Percentiles rank a stretch among this genome's conserved stretches.
These are phyloP conservation scores for Agonum fuliginosum DNA, from an alignment of 2,888 invertebrate species.

Conservation along the genomic window DNA sequence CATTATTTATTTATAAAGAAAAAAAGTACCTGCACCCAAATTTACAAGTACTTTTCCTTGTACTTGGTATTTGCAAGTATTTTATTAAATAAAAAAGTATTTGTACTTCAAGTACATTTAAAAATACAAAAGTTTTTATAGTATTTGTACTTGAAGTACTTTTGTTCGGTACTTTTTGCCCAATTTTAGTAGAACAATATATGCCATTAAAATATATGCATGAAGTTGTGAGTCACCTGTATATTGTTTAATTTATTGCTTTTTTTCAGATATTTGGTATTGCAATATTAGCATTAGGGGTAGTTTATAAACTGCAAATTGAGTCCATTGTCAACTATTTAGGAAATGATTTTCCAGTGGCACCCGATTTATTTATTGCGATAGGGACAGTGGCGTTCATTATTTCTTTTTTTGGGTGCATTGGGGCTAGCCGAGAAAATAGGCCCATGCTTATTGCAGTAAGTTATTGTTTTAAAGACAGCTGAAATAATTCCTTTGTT, in stretches of 20 bases:
- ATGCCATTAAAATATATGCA: no score
- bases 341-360: conserved; percentile 58
- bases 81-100: no score
- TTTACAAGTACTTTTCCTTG: no score
- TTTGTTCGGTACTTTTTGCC: no score
- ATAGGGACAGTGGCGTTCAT: conserved; percentile 59
- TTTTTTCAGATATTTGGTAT: conserved; percentile 60
- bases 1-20: no score
- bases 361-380: conserved; percentile 61
- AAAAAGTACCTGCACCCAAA: no score
- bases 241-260: background rate
- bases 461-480: conserved; percentile 16
- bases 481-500: no score
- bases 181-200: no score
- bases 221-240: background rate
- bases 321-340: conserved; percentile 59
- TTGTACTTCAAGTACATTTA: no score
- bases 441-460: conserved; percentile 56
- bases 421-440: conserved; percentile 60
- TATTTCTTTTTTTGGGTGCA: conserved; percentile 61
- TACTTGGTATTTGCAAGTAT: no score
- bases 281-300: conserved; percentile 56
- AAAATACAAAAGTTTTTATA: no score
- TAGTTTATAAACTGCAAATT: conserved; percentile 60
- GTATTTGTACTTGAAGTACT: no score